Base-by-base conservation (phyloP, 2,113 vertebrate species). In the Halcyon senegalensis region DNA sequence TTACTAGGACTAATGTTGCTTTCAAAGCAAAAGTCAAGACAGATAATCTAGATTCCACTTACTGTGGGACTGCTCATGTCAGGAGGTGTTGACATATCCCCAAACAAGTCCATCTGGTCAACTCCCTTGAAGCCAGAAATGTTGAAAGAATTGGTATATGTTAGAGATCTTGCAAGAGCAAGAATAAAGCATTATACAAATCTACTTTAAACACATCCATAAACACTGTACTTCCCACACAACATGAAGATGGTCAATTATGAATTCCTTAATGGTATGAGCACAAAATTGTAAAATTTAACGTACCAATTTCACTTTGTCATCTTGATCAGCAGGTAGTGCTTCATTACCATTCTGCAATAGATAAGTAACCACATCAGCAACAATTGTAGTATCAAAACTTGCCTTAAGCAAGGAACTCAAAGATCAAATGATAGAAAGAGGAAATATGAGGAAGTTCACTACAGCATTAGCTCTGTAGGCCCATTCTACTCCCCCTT, bases 21-120 rank as follows among this genome's bases (percentile, higher is more conserved):
- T 23, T 44, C 55, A 66, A 78, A 68, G 12, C 21, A 64, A 72
- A 15, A 56, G 2, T 6, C 18, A 64, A 55, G 14, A 58, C 9
- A 84, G 19, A 3, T 56, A 60, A 80, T 14, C 14, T 41, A 21
- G 37, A 35, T 27, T 76, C 43, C 97, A 98, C 99, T 99, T 98
- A 99, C 99, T 97, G 98, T 98, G 72, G 98, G 97, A 97, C 98
- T 98, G 97, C 93, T 98, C 91, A 99, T 97, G 96, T 99, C 99
- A 96, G 99, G 99, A 44, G 99, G 99, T 94, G 99, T 99, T 76
- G 99, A 99, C 98, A 99, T 99, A 98, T 98, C 99, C 96, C 99
- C 99, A 98, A 99, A 99, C 89, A 99, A 98, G 96, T 99, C 98
- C 97, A 98, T 98, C 95, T 99, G 99, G 79, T 99, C 98, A 97